Conservation (phyloP, 2,113 vertebrate genomes). For the Pomatostomus ruficeps region DNA sequence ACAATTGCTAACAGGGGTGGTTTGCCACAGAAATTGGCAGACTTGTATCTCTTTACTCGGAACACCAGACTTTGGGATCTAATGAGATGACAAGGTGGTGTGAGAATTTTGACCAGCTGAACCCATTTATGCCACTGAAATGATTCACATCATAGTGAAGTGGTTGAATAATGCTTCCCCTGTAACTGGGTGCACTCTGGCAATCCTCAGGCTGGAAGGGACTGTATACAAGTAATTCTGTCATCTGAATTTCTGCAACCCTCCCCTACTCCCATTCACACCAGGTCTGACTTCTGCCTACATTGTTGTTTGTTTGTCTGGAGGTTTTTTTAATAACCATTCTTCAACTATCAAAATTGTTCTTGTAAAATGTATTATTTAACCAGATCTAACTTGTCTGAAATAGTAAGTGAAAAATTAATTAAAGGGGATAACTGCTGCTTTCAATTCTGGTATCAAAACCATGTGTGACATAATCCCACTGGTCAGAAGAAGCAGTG, state of each 20-base stretch:
- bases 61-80: not conserved
- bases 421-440: conserved; percentile 17
- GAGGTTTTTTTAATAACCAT: not conserved
- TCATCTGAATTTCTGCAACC: not conserved
- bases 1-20: accelerated
- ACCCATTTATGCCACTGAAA: not conserved
- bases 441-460: conserved; percentile 17
- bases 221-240: not conserved
- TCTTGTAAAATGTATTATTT: not conserved
- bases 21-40: not conserved
- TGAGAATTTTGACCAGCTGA: not conserved
- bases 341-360: not conserved
- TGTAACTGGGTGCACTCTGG: not conserved
- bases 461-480: not conserved
- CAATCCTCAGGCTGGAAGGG: not conserved
- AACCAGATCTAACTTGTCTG: not conserved
- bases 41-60: not conserved
- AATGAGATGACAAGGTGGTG: not conserved
- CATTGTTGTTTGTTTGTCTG: not conserved
- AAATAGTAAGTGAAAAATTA: conserved; percentile 4
- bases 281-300: not conserved
- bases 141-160: not conserved
- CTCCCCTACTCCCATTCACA: accelerated
- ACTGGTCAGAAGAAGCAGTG: not conserved
- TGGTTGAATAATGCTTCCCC: not conserved